Conservation (phyloP, 2,113 vertebrate species). For the Solenodon paradoxus region DNA sequence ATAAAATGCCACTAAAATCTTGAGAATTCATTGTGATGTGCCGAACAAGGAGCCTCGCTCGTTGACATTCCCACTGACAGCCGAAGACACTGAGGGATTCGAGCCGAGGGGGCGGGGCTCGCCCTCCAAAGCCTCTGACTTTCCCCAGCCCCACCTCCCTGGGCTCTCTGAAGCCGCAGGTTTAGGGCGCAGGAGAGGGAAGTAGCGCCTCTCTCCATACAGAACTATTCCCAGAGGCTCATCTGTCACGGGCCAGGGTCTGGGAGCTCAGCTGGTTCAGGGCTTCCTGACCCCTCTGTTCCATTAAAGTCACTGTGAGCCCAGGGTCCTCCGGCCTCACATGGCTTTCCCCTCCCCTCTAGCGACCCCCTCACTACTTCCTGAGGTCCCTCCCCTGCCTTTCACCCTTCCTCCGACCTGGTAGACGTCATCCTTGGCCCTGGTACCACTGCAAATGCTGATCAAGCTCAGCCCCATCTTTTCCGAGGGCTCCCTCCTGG, state of each 20-base stretch:
- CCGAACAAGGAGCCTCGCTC: neutral
- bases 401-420: too few relatives aligned
- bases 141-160: neutral
- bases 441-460: too few relatives aligned
- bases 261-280: accelerated
- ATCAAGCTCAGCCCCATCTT: too few relatives aligned
- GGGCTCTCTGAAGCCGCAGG: neutral
- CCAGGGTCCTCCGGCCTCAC: too few relatives aligned
- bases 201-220: neutral
- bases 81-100: neutral
- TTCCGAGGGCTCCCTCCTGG: too few relatives aligned
- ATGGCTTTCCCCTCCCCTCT: neutral
- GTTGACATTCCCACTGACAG: neutral
- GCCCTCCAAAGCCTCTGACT: neutral
- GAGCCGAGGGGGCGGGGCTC: too few relatives aligned
- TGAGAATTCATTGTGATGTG: neutral
- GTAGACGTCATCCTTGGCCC: too few relatives aligned
- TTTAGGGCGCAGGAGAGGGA: neutral
- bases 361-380: neutral
- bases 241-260: neutral
- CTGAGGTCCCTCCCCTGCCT: too few relatives aligned
- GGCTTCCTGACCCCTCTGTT: neutral
- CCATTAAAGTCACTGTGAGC: neutral
- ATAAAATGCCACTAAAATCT: neutral
- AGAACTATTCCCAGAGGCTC: neutral